Conservation (phyloP, 1,140 invertebrate genomes). For the Zaprionus ornatus region DNA sequence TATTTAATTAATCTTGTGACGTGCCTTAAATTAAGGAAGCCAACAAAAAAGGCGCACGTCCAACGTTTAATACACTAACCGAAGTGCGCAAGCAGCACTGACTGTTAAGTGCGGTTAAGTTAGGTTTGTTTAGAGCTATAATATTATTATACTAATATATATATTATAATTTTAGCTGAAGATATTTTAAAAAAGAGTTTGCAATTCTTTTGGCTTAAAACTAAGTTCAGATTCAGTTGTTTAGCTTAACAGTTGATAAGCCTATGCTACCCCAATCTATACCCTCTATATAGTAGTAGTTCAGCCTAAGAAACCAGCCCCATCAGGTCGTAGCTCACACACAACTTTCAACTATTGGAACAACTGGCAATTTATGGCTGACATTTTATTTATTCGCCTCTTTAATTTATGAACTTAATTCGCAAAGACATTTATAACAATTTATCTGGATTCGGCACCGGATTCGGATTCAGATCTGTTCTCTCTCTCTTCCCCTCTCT, state of each 20-base stretch:
- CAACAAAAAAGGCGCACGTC: no score
- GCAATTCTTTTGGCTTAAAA: no score
- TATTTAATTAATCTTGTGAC: constrained; percentile 29
- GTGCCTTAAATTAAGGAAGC: not conserved
- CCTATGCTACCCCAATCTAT: not conserved
- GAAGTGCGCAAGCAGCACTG: not conserved
- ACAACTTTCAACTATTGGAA: constrained; percentile 49
- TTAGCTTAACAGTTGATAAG: no score
- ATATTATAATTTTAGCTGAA: no score
- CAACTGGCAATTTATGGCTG: constrained; percentile 46
- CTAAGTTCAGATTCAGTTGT: no score
- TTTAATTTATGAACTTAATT: constrained; percentile 78
- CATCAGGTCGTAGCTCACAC: constrained; percentile 11
- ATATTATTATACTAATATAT: no score
- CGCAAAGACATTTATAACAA: constrained; percentile 73
- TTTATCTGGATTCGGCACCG: constrained; percentile 72
- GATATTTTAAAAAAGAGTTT: no score
- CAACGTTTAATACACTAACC: not conserved
- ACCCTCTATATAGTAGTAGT: not conserved
- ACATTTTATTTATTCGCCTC: constrained; percentile 38
- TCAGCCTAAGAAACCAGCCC: not conserved
- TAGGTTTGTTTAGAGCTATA: no score
- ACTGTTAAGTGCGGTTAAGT: not conserved
- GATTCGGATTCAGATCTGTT: constrained; percentile 23
- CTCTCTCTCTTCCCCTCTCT: not conserved